Base-by-base conservation (phyloP, 2,113 vertebrate species). In the Notiomystis cincta region DNA sequence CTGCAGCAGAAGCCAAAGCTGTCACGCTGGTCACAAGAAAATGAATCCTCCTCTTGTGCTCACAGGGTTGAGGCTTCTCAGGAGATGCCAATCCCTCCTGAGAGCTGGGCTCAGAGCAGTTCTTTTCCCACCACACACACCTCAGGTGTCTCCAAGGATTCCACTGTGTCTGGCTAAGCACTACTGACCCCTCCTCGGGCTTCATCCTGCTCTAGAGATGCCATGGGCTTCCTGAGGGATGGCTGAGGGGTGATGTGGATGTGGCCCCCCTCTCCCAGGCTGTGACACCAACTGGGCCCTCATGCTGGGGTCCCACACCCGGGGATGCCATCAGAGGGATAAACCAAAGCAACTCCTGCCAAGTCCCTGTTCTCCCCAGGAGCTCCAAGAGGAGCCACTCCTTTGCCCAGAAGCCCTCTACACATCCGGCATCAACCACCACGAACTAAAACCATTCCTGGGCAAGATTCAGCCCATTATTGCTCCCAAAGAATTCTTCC, bases 251-350 rank as follows among this genome's bases (percentile, higher is more conserved):
- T 51, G n/a, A 27, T 35, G 77, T 20, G 53, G 38, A 8, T 48
- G 44, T 1, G 0, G 15, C 38, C n/a, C 50, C 0, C 0, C 45
- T 57, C 24, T 37, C 50, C 9, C 1, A 4, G 38, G 20, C 75
- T 54, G 28, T 38, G 47, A 51, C 48, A 72, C 19, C 37, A 76
- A 62, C 20, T 5, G 6, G 15, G 33, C 25, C 56, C 38, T 50
- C 2, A 0, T n/a, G 47, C 56, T 66, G 65, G 22, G 20, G 9
- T 58, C 28, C 23, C 2, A 0, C 17, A 10, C 10, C 45, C 1
- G 1, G 42, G 11, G 40, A 23, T 69, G 54, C 12, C 84, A 64
- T 10, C 33, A 38, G 69, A 54, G 30, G 16, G 38, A 50, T 31
- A 47, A 88, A 76, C 16, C 58, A 72, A 65, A 88, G 44, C 12